Base-by-base conservation (phyloP, 2,797 vertebrate genomes). In the Bradypus variegatus region DNA sequence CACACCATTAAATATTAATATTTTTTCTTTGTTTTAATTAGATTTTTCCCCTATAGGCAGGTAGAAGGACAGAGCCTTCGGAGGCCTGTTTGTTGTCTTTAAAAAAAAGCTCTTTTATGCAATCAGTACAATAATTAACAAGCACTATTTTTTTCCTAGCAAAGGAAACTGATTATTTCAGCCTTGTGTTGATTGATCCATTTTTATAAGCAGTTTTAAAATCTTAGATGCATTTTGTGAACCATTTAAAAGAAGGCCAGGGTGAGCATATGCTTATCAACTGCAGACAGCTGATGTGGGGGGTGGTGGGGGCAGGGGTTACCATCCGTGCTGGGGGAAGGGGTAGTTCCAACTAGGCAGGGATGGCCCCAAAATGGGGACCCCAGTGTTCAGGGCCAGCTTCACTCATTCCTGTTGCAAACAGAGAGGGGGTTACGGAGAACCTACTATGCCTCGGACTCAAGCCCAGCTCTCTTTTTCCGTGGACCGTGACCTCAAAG, bases 151-250 rank as follows among this genome's bases (percentile, higher is more conserved):
- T 73, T 94, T 92, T 95, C 87, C 94, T 94, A 97, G 96, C 96
- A 96, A 96, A 97, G 95, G 90, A 90, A 97, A 92, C 95, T 97
- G 95, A 97, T 97, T 97, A 97, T 94, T 96, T 94, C 95, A 95
- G 94, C 79, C 93, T 96, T 94, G 65, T 96, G 86, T 93, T 96
- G 96, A 97, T 94, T 96, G 97, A 97, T 97, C 94, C 94, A 89
- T 91, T 95, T 93, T 96, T 91, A 92, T 88, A 93, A 96, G 95
- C 88, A 94, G 94, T 96, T 97, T 96, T 64, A 96, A 95, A 96
- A 96, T 67, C 45, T 94, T 94, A 80, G 94, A 89, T 95, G 87
- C 73, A 86, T 93, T 96, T 95, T 80, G 64, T 86, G 94, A 96
- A 79, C 91, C 86, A 88, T 93, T 96, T 94, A 67, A 91, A 89